Base-by-base conservation (phyloP, 2,888 invertebrate species). In the Drosophila eohydei region DNA sequence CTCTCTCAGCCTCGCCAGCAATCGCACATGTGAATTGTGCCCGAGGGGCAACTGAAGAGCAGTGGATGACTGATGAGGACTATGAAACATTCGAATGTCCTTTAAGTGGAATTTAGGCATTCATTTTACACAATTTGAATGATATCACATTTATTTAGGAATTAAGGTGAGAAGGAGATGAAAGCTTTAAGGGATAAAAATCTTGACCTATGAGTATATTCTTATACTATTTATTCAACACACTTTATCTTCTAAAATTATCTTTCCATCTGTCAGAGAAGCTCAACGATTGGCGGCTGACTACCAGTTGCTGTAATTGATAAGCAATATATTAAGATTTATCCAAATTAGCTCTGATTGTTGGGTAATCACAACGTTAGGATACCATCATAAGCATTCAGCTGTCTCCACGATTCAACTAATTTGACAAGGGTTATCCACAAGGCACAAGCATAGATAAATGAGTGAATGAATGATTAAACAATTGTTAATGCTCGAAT, bases 391-490 rank as follows among this genome's bases (percentile, higher is more conserved):
- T 58, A 5, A 28, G 9, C 38, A 28, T 51, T 59, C 8, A 52
- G 26, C 43, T 63, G 57, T 30, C 46, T 71, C 64, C 40, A 46
- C 56, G 58, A 61, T 74, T 82, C 52, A 71, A 69, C 77, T 80
- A 61, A 74, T 56, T 88, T 78, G 89, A 88, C 72, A 68, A 69
- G 83, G 83, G 76, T 79, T 61, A 64, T 74, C 28, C 34, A 30
- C 8, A 43, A 21, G 21, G 1, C 21, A 21, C 21, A 21, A 41
- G 59, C 36, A 66, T 64, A n/a, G 32, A 21, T 50, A 28, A 65
- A 38, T 48, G 46, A 62, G 26, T 30, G 14, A 58, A 66, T 50
- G 34, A 64, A 64, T 61, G 34, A 64, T 46, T 64, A 66, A 71
- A 67, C 78, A 77, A 74, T 70, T 76, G 64, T 63, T 61, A 66